Base-by-base conservation (phyloP, 2,113 vertebrate genomes). In the Copsychus sechellarum region DNA sequence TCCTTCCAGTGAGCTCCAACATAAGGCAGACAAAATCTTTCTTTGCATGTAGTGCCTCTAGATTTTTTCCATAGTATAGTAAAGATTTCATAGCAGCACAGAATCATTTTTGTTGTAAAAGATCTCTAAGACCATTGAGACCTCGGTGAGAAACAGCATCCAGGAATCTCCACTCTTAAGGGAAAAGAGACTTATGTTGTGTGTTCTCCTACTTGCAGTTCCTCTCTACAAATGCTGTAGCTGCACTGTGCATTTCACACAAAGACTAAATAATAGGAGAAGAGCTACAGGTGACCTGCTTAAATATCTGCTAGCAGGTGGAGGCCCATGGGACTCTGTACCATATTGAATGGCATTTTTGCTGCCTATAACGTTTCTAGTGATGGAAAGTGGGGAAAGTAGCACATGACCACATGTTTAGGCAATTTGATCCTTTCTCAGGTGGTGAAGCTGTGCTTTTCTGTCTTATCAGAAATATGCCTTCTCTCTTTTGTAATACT, bases 311-410 rank as follows among this genome's bases (percentile, higher is more conserved):
- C 78, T 67, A 26, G 79, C 38, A 83, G 6, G 12, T 81, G 43
- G 57, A 86, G 45, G 58, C 40, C 38, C 45, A 9, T 2, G 20
- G 50, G 54, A 50, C 53, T 71, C 43, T 17, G 11, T 71, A 25
- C 33, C 66, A 51, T 90, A 79, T 31, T 88, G 61, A 91, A 84
- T 70, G 67, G 23, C 67, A 58, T 78, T 96, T 90, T 92, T 92
- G 31, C 43, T 93, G 54, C 80, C 64, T 81, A 17, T 86, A 80
- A 57, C 50, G 33, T 89, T 95, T 88, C 89, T 74, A 33, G 58
- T 3, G 22, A 54, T 70, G 33, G 71, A 69, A 65, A 82, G 65
- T 36, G 62, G 85, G 85, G 57, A 67, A 92, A 77, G 73, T 36
- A 62, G 38, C 38, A 57, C 0, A 0, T 73, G 66, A 69, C n/a